These are phyloP conservation scores for Apocheima hispidaria DNA, from an alignment of 2,888 invertebrate genomes.

Conservation along the genomic window DNA sequence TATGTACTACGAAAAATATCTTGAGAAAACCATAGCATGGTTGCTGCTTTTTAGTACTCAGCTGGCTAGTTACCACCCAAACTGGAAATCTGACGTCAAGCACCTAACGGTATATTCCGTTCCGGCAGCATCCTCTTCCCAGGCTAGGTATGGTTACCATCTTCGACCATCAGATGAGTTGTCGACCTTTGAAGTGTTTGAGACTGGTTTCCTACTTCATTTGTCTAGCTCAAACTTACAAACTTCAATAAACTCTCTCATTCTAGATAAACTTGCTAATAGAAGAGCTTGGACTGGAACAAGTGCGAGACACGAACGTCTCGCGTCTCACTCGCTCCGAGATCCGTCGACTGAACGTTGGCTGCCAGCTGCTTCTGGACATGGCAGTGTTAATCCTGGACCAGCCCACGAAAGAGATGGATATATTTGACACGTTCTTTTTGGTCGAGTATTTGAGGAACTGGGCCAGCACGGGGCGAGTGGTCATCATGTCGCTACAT, in stretches of 20 bases:
- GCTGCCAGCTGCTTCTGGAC: slow-evolving; percentile 94
- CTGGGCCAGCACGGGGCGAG: slow-evolving; percentile 93
- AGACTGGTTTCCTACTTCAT: too few relatives aligned
- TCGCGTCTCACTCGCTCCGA: slow-evolving; percentile 95
- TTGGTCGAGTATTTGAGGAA: slow-evolving; percentile 96
- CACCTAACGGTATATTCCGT: too few relatives aligned
- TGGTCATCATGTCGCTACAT: slow-evolving; percentile 96
- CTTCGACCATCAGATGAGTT: too few relatives aligned
- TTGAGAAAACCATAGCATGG: too few relatives aligned
- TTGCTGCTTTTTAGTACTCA: too few relatives aligned
- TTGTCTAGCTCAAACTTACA: neutral
- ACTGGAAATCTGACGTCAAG: too few relatives aligned
- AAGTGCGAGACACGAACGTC: slow-evolving; percentile 95
- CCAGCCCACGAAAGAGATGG: slow-evolving; percentile 95
- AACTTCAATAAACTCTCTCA: neutral
- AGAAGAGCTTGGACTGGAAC: slow-evolving; percentile 96
- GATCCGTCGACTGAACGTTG: slow-evolving; percentile 94
- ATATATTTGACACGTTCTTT: slow-evolving; percentile 98
- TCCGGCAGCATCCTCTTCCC: too few relatives aligned
- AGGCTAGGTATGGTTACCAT: too few relatives aligned
- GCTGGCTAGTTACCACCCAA: too few relatives aligned
- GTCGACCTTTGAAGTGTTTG: too few relatives aligned
- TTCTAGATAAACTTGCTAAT: slow-evolving; percentile 94
- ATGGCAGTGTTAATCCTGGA: slow-evolving; percentile 95
- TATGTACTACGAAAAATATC: too few relatives aligned